Conservation (phyloP, 2,113 vertebrate species). For the Merops nubicus region DNA sequence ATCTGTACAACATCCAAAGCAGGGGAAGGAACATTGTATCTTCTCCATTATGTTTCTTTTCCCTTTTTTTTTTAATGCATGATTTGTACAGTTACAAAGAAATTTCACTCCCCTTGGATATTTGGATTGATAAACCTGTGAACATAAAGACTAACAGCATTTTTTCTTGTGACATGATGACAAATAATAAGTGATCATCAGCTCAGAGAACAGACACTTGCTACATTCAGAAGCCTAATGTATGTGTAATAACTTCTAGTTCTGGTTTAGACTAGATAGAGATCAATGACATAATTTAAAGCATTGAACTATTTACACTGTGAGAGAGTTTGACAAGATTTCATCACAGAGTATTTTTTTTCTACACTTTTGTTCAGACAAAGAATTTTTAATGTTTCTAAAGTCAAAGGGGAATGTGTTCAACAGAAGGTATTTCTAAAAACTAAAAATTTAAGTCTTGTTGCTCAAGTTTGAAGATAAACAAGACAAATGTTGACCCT, state of each 20-base stretch:
- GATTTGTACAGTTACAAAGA: neutral
- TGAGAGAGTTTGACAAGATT: neutral
- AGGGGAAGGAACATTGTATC: neutral
- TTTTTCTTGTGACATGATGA: neutral
- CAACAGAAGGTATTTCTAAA: neutral
- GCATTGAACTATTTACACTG: neutral
- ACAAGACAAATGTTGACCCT: constrained; percentile 6
- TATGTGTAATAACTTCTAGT: neutral
- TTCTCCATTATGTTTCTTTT: neutral
- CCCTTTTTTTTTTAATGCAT: neutral
- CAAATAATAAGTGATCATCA: neutral
- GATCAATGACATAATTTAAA: neutral
- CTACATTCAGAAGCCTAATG: neutral
- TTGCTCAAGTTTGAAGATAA: neutral
- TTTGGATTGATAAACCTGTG: neutral
- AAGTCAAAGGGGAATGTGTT: neutral
- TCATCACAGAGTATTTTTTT: neutral
- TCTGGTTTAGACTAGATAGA: neutral
- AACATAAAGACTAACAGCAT: neutral
- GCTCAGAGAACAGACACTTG: neutral
- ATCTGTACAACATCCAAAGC: neutral
- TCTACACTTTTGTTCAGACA: neutral
- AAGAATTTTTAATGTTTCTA: neutral
- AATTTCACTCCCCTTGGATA: neutral
- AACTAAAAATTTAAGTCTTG: neutral